Percentiles rank a stretch among this genome's conserved stretches.
phyloP scores from a whole-genome alignment of 1,140 invertebrate genomes.

The Caerostris extrusa region DNA sequence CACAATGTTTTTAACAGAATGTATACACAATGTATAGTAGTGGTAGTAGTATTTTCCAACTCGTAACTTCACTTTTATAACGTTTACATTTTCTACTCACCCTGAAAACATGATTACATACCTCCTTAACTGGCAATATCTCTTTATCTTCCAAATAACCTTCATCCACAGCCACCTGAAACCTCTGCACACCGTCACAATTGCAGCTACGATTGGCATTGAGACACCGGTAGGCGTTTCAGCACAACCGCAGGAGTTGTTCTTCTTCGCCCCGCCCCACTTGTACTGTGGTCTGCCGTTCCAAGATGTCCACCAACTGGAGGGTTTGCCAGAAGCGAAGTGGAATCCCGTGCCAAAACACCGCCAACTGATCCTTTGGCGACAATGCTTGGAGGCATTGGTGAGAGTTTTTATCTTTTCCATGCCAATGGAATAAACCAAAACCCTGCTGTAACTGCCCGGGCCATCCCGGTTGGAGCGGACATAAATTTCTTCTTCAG shows the following conservation, averaged over 20 bases:
- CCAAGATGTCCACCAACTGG: slow-evolving; percentile 78
- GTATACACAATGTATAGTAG: no score
- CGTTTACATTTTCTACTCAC: no score
- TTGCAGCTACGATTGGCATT: slow-evolving; percentile 73
- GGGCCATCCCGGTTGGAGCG: slow-evolving; percentile 71
- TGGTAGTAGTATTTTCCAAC: no score
- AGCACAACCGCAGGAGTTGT: slow-evolving; percentile 76
- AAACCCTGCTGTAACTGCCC: slow-evolving; percentile 75
- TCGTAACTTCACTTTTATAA: no score
- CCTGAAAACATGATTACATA: not conserved
- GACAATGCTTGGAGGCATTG: slow-evolving; percentile 76
- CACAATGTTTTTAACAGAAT: no score
- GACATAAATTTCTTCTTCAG: slow-evolving; percentile 78
- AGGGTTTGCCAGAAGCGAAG: slow-evolving; percentile 76
- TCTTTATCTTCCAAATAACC: slow-evolving; percentile 77
- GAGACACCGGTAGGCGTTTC: slow-evolving; percentile 17
- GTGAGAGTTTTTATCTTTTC: slow-evolving; percentile 76
- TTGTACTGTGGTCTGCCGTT: slow-evolving; percentile 70
- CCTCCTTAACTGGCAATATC: slow-evolving; percentile 76
- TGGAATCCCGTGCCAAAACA: slow-evolving; percentile 78
- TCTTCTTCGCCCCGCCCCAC: slow-evolving; percentile 75
- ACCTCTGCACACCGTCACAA: slow-evolving; percentile 77
- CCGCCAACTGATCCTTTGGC: slow-evolving; percentile 78
- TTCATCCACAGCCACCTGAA: slow-evolving; percentile 75
- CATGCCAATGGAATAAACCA: slow-evolving; percentile 78